phyloP scores from a whole-genome alignment of 2,797 vertebrate genomes.

The Melanitta fusca region DNA sequence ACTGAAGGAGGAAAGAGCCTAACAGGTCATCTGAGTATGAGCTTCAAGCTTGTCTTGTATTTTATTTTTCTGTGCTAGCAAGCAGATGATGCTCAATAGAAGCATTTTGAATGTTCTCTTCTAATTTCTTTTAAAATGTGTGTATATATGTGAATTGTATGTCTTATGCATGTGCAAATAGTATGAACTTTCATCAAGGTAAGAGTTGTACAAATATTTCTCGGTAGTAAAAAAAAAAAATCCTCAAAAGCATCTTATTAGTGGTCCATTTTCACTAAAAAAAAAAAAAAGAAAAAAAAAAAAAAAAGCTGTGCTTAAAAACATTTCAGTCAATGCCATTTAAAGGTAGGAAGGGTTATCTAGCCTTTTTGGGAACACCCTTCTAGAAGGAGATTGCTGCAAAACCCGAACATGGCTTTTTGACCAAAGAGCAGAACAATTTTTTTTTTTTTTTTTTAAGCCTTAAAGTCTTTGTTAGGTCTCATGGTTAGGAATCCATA shows the following conservation, averaged over 20 bases:
- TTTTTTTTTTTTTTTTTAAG: conserved; percentile 17
- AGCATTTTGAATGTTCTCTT: not conserved
- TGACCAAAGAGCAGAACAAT: not conserved
- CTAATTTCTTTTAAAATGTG: not conserved
- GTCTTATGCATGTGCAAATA: not conserved
- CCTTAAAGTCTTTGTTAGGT: not conserved
- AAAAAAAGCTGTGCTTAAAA: not conserved
- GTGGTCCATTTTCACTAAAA: not conserved
- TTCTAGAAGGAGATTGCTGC: not conserved
- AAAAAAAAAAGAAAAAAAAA: not conserved
- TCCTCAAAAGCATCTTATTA: not conserved
- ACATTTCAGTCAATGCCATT: not conserved
- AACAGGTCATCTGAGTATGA: not conserved
- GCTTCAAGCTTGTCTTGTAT: not conserved
- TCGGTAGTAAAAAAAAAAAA: not conserved
- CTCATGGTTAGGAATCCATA: not conserved
- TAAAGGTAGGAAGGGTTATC: not conserved
- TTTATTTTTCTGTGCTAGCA: not conserved
- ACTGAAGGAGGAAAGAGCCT: not conserved
- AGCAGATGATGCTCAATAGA: not conserved
- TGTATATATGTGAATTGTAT: not conserved
- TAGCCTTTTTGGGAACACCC: not conserved
- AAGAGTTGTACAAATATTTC: not conserved
- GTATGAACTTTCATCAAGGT: not conserved
- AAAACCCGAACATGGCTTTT: too few species aligned